phyloP scores from a whole-genome alignment of 2,113 vertebrate genomes.

The Paramisgurnus dabryanus region DNA sequence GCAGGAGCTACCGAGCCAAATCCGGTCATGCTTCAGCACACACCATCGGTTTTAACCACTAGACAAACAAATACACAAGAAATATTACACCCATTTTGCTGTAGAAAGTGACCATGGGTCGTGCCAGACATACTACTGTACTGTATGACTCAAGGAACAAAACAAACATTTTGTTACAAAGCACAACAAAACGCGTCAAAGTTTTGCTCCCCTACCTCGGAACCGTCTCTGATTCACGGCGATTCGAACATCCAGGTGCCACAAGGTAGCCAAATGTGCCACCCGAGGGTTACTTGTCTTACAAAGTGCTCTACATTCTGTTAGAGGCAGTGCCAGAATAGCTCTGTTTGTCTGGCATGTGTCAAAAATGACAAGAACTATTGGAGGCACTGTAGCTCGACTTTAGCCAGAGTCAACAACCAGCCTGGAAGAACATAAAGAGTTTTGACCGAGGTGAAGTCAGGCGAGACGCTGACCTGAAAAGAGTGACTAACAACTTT shows the following conservation, averaged over 20 bases:
- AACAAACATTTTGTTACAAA: constrained; percentile 24
- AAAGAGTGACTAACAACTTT: not conserved
- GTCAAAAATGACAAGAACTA: constrained; percentile 38
- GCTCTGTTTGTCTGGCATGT: constrained; percentile 30
- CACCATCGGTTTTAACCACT: not conserved
- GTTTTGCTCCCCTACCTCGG: not conserved
- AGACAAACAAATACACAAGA: not conserved
- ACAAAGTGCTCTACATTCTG: constrained; percentile 13
- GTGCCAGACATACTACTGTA: constrained; percentile 21
- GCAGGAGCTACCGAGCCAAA: constrained; percentile 10
- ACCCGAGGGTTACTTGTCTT: constrained; percentile 1
- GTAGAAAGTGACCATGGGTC: constrained; percentile 11
- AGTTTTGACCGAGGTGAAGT: not conserved
- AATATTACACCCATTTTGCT: constrained; percentile 6
- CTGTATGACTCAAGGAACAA: constrained; percentile 17
- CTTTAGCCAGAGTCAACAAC: constrained; percentile 25
- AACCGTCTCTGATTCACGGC: not conserved
- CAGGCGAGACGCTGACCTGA: not conserved
- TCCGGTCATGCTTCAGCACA: not conserved
- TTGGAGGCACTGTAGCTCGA: not conserved
- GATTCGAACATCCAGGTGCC: constrained; percentile 19
- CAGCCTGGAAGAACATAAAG: constrained; percentile 19
- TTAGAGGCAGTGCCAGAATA: constrained; percentile 11
- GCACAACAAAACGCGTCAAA: not conserved
- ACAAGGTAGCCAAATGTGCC: constrained; percentile 6